phyloP scores from a whole-genome alignment of 2,113 vertebrate species.

The Alethe diademata region DNA sequence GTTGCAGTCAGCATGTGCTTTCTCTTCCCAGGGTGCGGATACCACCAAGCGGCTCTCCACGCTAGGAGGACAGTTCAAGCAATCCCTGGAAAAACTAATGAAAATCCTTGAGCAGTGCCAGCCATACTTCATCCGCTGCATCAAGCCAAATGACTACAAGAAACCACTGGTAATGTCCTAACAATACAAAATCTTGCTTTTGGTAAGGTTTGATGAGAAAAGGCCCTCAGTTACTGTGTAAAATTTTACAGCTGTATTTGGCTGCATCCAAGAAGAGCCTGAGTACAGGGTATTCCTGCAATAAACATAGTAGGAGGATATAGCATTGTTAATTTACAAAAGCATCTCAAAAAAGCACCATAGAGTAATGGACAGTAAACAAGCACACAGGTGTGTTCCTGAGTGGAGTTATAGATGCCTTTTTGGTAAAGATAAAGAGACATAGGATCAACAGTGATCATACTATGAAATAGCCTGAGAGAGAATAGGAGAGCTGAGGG shows the following conservation, averaged over 20 bases:
- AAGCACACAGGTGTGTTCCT: background rate
- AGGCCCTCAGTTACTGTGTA: background rate
- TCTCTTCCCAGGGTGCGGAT: constrained; percentile 72
- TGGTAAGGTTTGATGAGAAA: background rate
- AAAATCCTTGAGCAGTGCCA: constrained; percentile 88
- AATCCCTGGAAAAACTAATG: constrained; percentile 95
- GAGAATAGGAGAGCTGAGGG: background rate
- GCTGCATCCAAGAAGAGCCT: background rate
- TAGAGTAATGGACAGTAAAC: background rate
- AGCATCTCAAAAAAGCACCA: background rate
- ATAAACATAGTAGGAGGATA: background rate
- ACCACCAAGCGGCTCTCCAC: constrained; percentile 80
- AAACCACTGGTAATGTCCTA: constrained; percentile 86
- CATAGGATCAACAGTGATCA: background rate
- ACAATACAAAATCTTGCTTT: background rate
- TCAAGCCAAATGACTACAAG: constrained; percentile 96
- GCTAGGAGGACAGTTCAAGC: constrained; percentile 88
- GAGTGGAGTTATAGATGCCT: background rate
- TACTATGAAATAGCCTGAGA: background rate
- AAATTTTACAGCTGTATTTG: background rate
- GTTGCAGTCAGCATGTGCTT: background rate
- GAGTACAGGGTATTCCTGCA: background rate
- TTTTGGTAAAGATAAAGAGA: background rate
- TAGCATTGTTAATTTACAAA: background rate
- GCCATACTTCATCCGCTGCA: constrained; percentile 95